These are phyloP conservation scores for Cryptocephalus moraei DNA, from an alignment of 2,888 invertebrate species.

Conservation along the genomic window DNA sequence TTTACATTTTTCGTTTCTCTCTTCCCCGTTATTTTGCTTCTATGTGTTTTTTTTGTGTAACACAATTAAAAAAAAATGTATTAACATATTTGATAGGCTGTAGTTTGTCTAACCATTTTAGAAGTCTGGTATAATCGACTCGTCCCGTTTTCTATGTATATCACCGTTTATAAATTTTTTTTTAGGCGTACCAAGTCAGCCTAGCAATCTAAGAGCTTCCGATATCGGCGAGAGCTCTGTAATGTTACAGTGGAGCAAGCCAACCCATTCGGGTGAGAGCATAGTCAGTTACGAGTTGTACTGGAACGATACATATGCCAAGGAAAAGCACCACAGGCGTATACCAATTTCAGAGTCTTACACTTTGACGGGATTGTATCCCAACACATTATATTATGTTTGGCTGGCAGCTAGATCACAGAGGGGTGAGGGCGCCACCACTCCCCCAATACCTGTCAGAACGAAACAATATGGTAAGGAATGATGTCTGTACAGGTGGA, in stretches of 20 bases:
- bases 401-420: conserved; percentile 92
- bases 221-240: conserved; percentile 86
- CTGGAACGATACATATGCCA: conserved; percentile 94
- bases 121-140: too few relatives aligned
- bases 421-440: conserved; percentile 90
- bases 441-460: conserved; percentile 85
- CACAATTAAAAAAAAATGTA: too few relatives aligned
- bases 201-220: conserved; percentile 76
- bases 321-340: conserved; percentile 76
- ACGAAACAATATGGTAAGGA: conserved; percentile 97
- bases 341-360: conserved; percentile 78
- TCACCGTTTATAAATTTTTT: background rate
- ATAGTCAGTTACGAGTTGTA: conserved; percentile 93
- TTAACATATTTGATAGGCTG: too few relatives aligned
- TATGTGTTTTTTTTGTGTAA: too few relatives aligned
- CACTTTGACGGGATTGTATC: conserved; percentile 82
- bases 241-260: conserved; percentile 85
- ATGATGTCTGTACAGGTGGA: conserved; percentile 4
- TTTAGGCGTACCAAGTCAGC: conserved; percentile 90
- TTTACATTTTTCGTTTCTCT: too few relatives aligned
- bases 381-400: conserved; percentile 93
- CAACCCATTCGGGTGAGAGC: conserved; percentile 83
- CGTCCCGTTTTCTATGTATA: too few relatives aligned
- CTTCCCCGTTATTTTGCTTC: too few relatives aligned
- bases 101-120: too few relatives aligned